Base-by-base conservation (phyloP, 2,797 vertebrate genomes). In the Alcedo quadribrachys region DNA sequence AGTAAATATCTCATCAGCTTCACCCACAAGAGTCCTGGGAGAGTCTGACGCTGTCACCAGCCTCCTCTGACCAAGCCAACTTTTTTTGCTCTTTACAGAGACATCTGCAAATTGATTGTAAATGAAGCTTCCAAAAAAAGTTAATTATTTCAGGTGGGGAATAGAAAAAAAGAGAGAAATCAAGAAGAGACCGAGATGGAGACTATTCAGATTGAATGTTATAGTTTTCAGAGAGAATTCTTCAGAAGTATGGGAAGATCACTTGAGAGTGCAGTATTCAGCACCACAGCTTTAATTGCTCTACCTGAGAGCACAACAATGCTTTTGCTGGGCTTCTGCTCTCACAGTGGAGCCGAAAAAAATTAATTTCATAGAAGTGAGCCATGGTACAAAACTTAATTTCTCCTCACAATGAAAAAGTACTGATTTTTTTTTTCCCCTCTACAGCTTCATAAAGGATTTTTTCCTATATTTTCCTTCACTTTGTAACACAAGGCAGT, bases 401-500 rank as follows among this genome's bases (percentile, higher is more conserved):
- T 73, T 68, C 32, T 81, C 68, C 65, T 81, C 76, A 85, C 18
- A 60, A 63, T 33, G 48, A 87, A 53, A 63, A 74, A 73, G 48
- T 28, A 68, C 24, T 3, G 2, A 50, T 42, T 81, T 88, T 70
- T 62, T 86, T 35, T 20, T 69, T 78, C 73, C 15, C 28, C 27
- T 83, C 28, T 22, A 60, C 57, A 70, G 13, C 79, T 76, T 78
- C 77, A 60, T 40, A 78, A 78, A 53, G 21, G 25, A 46, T 5
- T 81, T 87, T 82, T 87, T 65, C 25, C 54, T 63, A 1, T 50
- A 57, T 88, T 61, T 94, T 86, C 65, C 71, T 50, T 71, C 28
- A 80, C 46, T 70, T 86, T 61, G 25, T 61, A 91, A 92, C 62
- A 92, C 86, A 96, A 88, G 53, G n/a, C 57, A 86, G 43, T 75